Percentiles rank a stretch among this genome's conserved stretches.
Conservation (phyloP, 2,113 vertebrate species). For the Danionella cerebrum region DNA sequence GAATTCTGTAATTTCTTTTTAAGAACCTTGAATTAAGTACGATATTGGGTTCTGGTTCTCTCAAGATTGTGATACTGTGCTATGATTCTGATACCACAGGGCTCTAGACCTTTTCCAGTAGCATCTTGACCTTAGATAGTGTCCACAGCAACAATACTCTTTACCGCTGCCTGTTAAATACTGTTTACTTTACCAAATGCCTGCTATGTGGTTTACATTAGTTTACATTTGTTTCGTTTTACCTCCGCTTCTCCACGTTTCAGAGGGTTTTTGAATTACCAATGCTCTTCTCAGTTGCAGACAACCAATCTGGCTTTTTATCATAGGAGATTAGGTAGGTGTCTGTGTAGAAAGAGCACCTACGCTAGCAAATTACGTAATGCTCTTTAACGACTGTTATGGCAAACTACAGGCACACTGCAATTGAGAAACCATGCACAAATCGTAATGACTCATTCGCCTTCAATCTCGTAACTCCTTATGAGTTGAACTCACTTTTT, state of each 20-base stretch:
- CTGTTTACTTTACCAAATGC: no score
- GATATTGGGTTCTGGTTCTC: no score
- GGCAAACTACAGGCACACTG: background rate
- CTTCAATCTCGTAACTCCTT: background rate
- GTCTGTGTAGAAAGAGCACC: slow-evolving; percentile 26
- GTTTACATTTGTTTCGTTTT: background rate
- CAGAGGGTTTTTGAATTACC: slow-evolving; percentile 4
- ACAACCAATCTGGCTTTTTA: slow-evolving; percentile 21
- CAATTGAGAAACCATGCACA: background rate
- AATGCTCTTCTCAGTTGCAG: background rate
- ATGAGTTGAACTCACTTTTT: background rate
- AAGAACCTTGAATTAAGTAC: no score
- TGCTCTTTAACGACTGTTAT: slow-evolving; percentile 31
- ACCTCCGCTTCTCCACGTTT: background rate
- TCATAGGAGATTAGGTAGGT: slow-evolving; percentile 25
- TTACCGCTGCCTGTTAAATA: no score
- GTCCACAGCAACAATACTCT: no score
- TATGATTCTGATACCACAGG: no score
- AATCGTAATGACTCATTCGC: background rate
- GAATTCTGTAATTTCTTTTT: no score
- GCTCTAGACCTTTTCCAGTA: no score
- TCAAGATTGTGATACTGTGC: no score
- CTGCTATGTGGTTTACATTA: background rate
- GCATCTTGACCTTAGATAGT: no score
- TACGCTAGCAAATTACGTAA: slow-evolving; percentile 26